Base-by-base conservation (phyloP, 2,888 invertebrate genomes). In the Meteorus colon region DNA sequence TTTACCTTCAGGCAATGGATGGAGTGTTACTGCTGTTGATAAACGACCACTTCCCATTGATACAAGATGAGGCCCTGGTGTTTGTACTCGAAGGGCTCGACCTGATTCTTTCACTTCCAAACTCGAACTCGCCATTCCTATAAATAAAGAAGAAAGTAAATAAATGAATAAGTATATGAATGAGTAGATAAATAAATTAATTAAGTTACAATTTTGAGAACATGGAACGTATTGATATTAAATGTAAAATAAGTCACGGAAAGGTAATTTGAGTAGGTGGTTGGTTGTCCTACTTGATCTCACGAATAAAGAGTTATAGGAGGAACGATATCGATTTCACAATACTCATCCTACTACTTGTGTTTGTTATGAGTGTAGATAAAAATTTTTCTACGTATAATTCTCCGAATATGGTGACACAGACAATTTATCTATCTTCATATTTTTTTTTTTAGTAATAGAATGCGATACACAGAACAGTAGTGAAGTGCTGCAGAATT, bases 21-120 rank as follows among this genome's bases (percentile, higher is more conserved):
- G 96, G 82, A 97, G 92, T 45, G 97, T 97, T 85, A 97, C 96
- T n/a, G 96, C 96, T 48, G 97, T 97, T 90, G 96, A 97, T 78
- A 97, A 92, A 80, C 97, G 92, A 77, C 96, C 97, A 81, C 96
- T 96, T 79, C 97, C 97, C 87, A 97, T 93, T 90, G 96, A 97
- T 87, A 97, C 96, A 89, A 97, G 93, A 91, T 97, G 97, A 55
- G 97, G 97, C 82, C 95, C 93, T 89, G 96, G 96, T 80, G 96
- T 95, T 85, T 93, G 93, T 78, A 94, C 92, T 84, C 92, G 92
- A 69, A 94, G 90, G 34, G 93, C 92, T 78, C 93, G 88, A 75
- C 92, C 92, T 73, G 91, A 90, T 80, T 89, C 89, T 80, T 86
- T 86, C 75, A 89, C 89, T 81, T 89, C 87, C 79, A 89, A 85